Base-by-base conservation (phyloP, 2,797 vertebrate genomes). In the Mionectes olivaceus region DNA sequence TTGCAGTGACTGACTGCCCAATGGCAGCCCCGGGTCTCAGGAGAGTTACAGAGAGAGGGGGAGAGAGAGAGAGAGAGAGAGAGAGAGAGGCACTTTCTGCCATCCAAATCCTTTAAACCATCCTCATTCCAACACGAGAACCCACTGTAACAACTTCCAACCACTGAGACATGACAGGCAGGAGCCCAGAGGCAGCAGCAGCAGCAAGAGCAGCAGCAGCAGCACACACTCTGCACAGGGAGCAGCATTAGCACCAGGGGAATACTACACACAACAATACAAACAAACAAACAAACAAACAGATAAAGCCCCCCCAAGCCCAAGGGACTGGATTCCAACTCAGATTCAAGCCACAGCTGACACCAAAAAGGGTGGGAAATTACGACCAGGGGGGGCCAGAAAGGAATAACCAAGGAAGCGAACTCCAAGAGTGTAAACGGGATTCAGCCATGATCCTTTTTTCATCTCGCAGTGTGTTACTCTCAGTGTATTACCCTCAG, bases 401-500 rank as follows among this genome's bases (percentile, higher is more conserved):
- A 95, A 96, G 96, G 95, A 97, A 95, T 96, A 95, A 93, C 56
- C 94, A 96, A 96, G 94, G 96, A 95, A 96, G 92, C 82, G 95
- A 93, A 90, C 94, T 92, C 88, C 94, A 95, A 87, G 94, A 96
- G 95, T 95, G 63, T 89, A 94, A 94, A 93, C 96, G 90, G 95
- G 87, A 94, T 81, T 91, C 97, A 96, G 97, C 98, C 99, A 99
- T 99, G 99, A 98, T 99, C 98, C 98, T 99, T 97, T 98, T 99
- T 97, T 98, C 98, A 94, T 98, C 99, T 89, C 99, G 99, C 98
- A 97, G 99, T 97, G 99, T 99, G 95, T 98, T 99, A 97, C 98
- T 99, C 97, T 99, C 99, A 97, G 98, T 99, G 97, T 99, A 99
- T 98, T 99, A 99, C 98, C 99, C 99, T 81, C 99, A 99, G 98